Evolutionary conservation across 2,113 vertebrate species (phyloP).

Genomic region (mouse (Mus musculus)): GRCm39 chr11:31897001-31897500

Average conservation of each 20-base stretch:
- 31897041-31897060: background rate
- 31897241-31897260: background rate
- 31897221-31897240: background rate
- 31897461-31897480: background rate
- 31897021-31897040: background rate
- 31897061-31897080: background rate
- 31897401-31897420: background rate
- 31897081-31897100: background rate
- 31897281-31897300: background rate
- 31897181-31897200: background rate
- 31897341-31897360: background rate
- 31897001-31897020: background rate
- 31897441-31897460: background rate
- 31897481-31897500: background rate
- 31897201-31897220: background rate
- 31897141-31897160: background rate
- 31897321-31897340: background rate
- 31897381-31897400: background rate
- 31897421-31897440: accelerated
- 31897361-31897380: background rate
- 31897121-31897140: background rate
- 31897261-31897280: background rate
- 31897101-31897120: background rate
- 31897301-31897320: background rate
- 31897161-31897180: background rate